phyloP scores from a whole-genome alignment of 2,888 invertebrate species.

The Pandemis cinnamomeana region DNA sequence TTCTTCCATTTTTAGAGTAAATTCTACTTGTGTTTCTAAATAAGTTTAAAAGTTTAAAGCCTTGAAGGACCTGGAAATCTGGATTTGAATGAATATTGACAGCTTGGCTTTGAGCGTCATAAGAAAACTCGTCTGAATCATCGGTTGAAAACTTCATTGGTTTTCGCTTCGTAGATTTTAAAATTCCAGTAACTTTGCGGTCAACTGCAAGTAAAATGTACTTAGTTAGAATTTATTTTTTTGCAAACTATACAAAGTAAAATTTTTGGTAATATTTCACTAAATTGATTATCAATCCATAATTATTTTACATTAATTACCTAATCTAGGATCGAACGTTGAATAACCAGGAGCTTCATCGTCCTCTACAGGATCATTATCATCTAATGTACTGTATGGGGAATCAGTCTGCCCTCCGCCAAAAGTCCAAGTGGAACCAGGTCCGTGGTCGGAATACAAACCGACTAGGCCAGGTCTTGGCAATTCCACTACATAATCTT shows the following conservation, averaged over 20 bases:
- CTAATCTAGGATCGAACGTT: conserved; percentile 70
- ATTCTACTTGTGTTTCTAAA: conserved; percentile 59
- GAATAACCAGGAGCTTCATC: conserved; percentile 66
- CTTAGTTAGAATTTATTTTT: not conserved
- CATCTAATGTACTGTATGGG: conserved; percentile 53
- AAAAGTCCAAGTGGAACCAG: conserved; percentile 55
- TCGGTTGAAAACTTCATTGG: conserved; percentile 58
- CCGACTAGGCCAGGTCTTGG: conserved; percentile 74
- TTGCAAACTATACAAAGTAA: not conserved
- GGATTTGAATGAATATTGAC: conserved; percentile 72
- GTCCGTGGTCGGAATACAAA: conserved; percentile 67
- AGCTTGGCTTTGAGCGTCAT: conserved; percentile 62
- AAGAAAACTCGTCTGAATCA: conserved; percentile 51
- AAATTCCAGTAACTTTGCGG: conserved; percentile 41
- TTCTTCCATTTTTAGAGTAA: conserved; percentile 52
- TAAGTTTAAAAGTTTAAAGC: conserved; percentile 74
- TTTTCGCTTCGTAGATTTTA: conserved; percentile 48
- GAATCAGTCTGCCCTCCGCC: conserved; percentile 51
- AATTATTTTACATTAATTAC: conserved; percentile 48
- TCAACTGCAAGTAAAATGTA: conserved; percentile 44
- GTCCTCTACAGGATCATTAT: conserved; percentile 57
- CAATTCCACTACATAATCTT: conserved; percentile 68
- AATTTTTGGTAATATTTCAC: not conserved
- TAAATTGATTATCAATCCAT: not conserved
- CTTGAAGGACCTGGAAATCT: conserved; percentile 72